phyloP scores from a whole-genome alignment of 2,888 invertebrate species.

The Strigamia transsilvanica region DNA sequence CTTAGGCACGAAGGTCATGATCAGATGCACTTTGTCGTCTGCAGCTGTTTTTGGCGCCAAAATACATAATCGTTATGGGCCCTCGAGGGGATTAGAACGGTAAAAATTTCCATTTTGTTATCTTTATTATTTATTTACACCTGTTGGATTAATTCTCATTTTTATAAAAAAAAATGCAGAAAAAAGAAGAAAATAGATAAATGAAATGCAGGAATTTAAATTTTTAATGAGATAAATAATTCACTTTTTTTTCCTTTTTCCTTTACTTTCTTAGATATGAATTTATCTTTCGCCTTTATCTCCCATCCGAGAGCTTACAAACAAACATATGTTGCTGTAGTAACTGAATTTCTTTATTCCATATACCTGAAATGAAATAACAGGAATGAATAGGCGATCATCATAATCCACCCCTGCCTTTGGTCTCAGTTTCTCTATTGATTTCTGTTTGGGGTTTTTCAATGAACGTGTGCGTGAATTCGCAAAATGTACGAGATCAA shows the following conservation, averaged over 20 bases:
- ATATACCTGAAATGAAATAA: slow-evolving; percentile 36
- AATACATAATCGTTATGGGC: slow-evolving; percentile 36
- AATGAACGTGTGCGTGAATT: neutral
- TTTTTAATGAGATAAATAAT: neutral
- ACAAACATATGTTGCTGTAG: slow-evolving; percentile 22
- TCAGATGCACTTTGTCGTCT: slow-evolving; percentile 36
- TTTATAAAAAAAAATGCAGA: no score
- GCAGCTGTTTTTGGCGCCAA: slow-evolving; percentile 41
- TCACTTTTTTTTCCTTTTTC: neutral
- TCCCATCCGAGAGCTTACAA: neutral
- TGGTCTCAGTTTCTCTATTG: slow-evolving; percentile 28
- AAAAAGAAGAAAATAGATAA: neutral
- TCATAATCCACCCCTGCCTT: slow-evolving; percentile 24
- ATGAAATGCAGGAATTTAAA: neutral
- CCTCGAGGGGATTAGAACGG: neutral
- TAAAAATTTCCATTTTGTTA: slow-evolving; percentile 18
- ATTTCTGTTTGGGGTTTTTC: slow-evolving; percentile 21
- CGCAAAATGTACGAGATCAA: neutral
- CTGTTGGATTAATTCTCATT: slow-evolving; percentile 11
- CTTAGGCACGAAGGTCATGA: slow-evolving; percentile 13
- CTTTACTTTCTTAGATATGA: neutral
- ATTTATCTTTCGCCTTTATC: no score
- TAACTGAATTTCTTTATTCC: slow-evolving; percentile 37
- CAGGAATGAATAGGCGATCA: slow-evolving; percentile 42
- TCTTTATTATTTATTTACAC: slow-evolving; percentile 21